phyloP scores from a whole-genome alignment of 2,797 vertebrate genomes.

The Poecilia picta region DNA sequence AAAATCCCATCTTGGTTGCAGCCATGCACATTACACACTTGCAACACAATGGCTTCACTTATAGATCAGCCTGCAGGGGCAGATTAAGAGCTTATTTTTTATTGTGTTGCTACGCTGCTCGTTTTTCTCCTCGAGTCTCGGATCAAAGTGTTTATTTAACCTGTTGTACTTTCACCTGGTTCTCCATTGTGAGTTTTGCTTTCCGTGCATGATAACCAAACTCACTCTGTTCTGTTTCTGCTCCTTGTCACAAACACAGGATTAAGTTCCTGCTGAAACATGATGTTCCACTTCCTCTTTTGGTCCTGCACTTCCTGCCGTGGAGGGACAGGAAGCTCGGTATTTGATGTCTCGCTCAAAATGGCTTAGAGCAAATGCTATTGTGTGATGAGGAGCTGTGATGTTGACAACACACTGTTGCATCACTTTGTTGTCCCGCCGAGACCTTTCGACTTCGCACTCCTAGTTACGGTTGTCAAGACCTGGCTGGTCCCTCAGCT shows the following conservation, averaged over 20 bases:
- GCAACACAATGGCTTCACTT: conserved; percentile 48
- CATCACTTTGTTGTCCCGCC: conserved; percentile 8
- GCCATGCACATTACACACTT: conserved; percentile 17
- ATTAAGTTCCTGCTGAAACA: conserved; percentile 62
- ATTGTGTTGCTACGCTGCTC: conserved; percentile 4
- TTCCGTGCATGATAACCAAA: conserved; percentile 28
- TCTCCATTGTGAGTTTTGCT: background rate
- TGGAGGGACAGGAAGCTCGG: conserved; percentile 54
- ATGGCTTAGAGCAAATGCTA: conserved; percentile 26
- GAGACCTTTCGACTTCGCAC: conserved; percentile 2
- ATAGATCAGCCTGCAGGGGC: conserved; percentile 31
- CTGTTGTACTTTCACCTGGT: background rate
- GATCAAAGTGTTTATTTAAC: conserved; percentile 3
- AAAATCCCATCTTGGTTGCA: conserved; percentile 13
- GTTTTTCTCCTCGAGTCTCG: conserved; percentile 9
- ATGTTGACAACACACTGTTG: conserved; percentile 2
- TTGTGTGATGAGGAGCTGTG: conserved; percentile 4
- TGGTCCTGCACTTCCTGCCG: conserved; percentile 68
- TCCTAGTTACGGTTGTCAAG: conserved; percentile 23
- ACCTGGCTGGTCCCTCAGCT: conserved; percentile 12
- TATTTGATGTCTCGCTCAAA: conserved; percentile 37
- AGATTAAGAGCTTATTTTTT: conserved; percentile 45
- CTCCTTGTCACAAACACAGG: conserved; percentile 54
- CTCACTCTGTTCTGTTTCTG: conserved; percentile 44
- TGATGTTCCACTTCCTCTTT: conserved; percentile 77